Evolutionary conservation across 2,888 invertebrate species (phyloP), one percentile per base, ranked within the genome.

Genomic region (Anagyrus pseudococci): DNA sequence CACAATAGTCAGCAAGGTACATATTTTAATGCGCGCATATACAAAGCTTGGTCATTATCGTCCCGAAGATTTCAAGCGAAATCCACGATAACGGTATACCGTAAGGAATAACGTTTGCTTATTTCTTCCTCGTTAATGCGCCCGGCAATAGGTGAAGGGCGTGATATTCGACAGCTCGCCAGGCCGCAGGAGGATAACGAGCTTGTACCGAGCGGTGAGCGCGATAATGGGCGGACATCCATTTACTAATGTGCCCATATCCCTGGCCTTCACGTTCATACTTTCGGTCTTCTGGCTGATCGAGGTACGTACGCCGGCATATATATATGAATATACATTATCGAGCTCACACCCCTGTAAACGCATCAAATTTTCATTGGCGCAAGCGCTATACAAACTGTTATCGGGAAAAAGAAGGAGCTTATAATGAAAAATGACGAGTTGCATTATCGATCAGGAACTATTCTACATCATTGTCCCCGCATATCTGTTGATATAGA

Each of bases 161-260:
- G 86, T 88, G 33, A 88, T 91, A 64, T 88, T 90, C 68, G 90
- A 91, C 75, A 90, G 90, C 48, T 87, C 88, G 0, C 90, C 90
- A 0, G 88, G 89, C 0, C 86, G 86, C 69, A 79, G 88, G 62
- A 83, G 87, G 58, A 71, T 86, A n/a, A 71, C 82, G 41, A 85
- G 85, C 13, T 74, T 88, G 6, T 89, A 84, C 75, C 81, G 84
- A 63, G 89, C 88, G 1, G 82, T 88, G 48, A 84, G 85, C 2
- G 87, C 87, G 6, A 88, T 89, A 53, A 81, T 87, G 66, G 86
- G 87, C 1, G 85, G 86, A 20, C 84, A 85, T 71, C 81, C 82
- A 15, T 75, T 84, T 64, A 85, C 84, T 64, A 86, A 86, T 71
- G 79, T 85, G 67, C 80, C 87, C 1, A 81, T 86, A 67, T 86